phyloP scores from a whole-genome alignment of 2,113 vertebrate genomes.

The Ramphastos sulfuratus region DNA sequence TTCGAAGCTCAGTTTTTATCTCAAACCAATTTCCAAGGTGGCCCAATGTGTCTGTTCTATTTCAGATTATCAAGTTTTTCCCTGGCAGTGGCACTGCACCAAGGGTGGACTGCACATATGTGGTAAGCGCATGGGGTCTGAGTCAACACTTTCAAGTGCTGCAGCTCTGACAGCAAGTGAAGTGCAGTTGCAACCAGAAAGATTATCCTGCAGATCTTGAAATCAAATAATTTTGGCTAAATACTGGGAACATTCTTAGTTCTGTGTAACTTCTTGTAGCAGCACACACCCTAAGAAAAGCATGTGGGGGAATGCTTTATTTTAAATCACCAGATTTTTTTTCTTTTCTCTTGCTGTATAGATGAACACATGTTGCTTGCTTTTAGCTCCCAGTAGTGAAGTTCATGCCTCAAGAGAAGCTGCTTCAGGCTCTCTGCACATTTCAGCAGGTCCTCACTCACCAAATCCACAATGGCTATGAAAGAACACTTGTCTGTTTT shows the following conservation, averaged over 20 bases:
- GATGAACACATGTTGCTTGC: not conserved
- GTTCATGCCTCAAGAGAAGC: not conserved
- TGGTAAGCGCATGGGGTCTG: constrained; percentile 70
- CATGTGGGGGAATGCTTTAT: not conserved
- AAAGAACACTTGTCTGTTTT: not conserved
- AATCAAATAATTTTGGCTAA: not conserved
- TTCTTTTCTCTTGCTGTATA: rapidly evolving
- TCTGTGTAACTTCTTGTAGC: not conserved
- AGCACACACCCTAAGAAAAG: not conserved
- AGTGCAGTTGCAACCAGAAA: not conserved
- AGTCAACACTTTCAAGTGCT: not conserved
- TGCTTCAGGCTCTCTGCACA: not conserved
- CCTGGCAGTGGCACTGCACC: constrained; percentile 76
- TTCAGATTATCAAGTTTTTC: constrained; percentile 85
- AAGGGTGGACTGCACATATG: constrained; percentile 79
- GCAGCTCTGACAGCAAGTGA: not conserved
- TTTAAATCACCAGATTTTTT: not conserved
- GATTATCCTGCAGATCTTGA: not conserved
- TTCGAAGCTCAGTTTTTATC: not conserved
- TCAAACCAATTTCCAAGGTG: not conserved
- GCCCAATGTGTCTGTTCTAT: not conserved
- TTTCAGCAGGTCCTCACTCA: not conserved
- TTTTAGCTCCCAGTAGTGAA: not conserved
- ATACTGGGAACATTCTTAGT: not conserved
- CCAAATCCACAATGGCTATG: not conserved